Evolutionary conservation across 2,888 invertebrate species (phyloP), one percentile per base, ranked within the genome.

Genomic region (Apomyelois bistriatella): DNA sequence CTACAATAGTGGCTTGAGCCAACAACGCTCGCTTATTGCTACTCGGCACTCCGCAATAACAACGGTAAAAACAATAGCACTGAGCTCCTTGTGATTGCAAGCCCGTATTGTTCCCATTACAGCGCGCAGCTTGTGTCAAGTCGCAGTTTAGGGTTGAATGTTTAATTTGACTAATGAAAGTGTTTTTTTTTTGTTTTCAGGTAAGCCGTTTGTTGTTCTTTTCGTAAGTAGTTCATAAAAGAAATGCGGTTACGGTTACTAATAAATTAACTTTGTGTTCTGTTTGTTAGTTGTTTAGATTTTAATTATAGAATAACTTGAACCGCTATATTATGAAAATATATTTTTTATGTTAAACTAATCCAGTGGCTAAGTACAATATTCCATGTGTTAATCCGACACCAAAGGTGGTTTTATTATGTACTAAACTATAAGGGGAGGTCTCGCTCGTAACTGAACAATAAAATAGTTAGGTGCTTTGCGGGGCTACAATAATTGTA

Each of bases 21-120:
- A 85, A 86, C 85, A 83, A 72, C 74, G 75, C 75, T 70, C 75
- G 81, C 81, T 85, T 85, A 85, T 86, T 86, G 85, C 85, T 76
- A 77, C 81, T 80, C 80, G 70, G 74, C 79, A 79, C 78, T 81
- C 75, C 70, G 80, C 83, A 83, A 83, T 82, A 84, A 79, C 84
- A 79, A 73, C 76, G 72, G 77, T 74, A 80, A 80, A 85, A 84
- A 85, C 85, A 86, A 86, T 84, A 77, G 82, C 72, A 62, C 62
- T 70, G 63, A 68, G 73, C 79, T 78, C 72, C 80, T 81, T 77
- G 74, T 82, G 81, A 82, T 82, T 79, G 82, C 79, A 73, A 67
- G 68, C 61, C 66, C 64, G 73, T 76, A 80, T 82, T 85, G 83
- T 84, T 74, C 72, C 71, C 68, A 73, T 77, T 77, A 79, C 76